Evolutionary conservation across 1,140 invertebrate genomes (phyloP), one percentile per base, ranked within the genome.

Genomic region (Coptotermes formosanus): DNA sequence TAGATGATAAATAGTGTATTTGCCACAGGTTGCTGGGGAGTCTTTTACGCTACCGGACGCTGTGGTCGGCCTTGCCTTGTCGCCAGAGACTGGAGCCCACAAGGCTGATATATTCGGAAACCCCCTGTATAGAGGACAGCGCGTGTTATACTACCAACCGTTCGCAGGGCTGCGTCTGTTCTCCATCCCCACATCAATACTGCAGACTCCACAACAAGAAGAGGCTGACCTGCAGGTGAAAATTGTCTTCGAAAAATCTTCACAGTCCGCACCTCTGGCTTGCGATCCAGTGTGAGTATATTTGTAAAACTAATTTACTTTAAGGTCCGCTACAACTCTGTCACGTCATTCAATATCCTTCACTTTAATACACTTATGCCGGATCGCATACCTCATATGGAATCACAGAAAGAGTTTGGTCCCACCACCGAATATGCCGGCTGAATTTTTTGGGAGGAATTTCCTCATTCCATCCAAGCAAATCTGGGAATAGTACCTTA

Each of bases 81-180:
- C 96, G 0, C 93, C 94, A 0, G 93, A 92, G 82, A 75, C 64
- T 2, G 19, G 19, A 12, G 3, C 19, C 14, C 19, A 4, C 14
- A 21, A 21, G 3, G 25, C n/a, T 6, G 8, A 25, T 12, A 1
- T 30, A 8, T 30, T 91, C 93, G 38, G 64, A 75, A 11, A 93
- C 83, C 12, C 44, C 87, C 21, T 81, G 25, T n/a, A 1, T 21
- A 19, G 16, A 8, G 12, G 12, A 55, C 82, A 85, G 7, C 86
- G 93, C 2, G 91, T 93, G 2, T 87, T 97, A 0, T 97, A 96
- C 89, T 97, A 94, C 91, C 96, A 97, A 89, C 96, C 96, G 0
- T 90, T 97, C 86, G 96, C 96, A n/a, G 96, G 95, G 11, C 94
- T 96, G 90, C 93, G 95, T 92, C 93, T 97, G 3, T 97, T 95